phyloP scores from a whole-genome alignment of 2,113 vertebrate genomes.

The Petromus typicus region DNA sequence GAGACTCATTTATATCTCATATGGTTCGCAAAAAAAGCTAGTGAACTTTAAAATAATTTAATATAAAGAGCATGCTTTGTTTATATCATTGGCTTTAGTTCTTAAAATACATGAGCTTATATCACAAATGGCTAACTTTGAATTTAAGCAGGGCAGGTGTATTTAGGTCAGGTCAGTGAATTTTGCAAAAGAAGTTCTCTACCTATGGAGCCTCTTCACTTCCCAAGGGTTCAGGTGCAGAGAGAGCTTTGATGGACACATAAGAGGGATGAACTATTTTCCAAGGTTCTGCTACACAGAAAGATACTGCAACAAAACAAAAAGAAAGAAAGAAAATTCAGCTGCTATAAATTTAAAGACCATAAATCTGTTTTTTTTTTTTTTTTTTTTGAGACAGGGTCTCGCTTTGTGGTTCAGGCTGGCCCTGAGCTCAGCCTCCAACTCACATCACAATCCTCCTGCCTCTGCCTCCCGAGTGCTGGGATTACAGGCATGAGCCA shows the following conservation, averaged over 20 bases:
- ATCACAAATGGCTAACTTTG: neutral
- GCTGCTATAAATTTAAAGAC: constrained; percentile 40
- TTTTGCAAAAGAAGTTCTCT: neutral
- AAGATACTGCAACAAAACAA: neutral
- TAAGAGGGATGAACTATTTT: neutral
- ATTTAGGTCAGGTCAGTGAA: too few relatives aligned
- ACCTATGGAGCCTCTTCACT: neutral
- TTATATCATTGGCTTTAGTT: constrained; percentile 4
- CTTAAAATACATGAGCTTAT: neutral
- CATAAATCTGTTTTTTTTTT: too few relatives aligned
- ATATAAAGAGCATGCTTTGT: neutral
- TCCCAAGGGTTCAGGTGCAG: neutral
- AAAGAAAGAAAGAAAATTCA: neutral
- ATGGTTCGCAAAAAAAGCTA: neutral
- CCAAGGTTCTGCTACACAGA: neutral
- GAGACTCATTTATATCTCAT: neutral
- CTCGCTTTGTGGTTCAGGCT: too few relatives aligned
- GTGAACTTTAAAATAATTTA: constrained; percentile 34
- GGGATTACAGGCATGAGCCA: too few relatives aligned
- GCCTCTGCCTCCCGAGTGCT: too few relatives aligned
- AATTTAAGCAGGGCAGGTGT: neutral
- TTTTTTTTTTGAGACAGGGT: too few relatives aligned
- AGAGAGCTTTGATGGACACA: neutral
- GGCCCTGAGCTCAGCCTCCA: too few relatives aligned
- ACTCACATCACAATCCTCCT: too few relatives aligned